Evolutionary conservation across 2,797 vertebrate genomes (phyloP), one percentile per base, ranked within the genome.

Genomic region (Hippopotamyrus pictus): DNA sequence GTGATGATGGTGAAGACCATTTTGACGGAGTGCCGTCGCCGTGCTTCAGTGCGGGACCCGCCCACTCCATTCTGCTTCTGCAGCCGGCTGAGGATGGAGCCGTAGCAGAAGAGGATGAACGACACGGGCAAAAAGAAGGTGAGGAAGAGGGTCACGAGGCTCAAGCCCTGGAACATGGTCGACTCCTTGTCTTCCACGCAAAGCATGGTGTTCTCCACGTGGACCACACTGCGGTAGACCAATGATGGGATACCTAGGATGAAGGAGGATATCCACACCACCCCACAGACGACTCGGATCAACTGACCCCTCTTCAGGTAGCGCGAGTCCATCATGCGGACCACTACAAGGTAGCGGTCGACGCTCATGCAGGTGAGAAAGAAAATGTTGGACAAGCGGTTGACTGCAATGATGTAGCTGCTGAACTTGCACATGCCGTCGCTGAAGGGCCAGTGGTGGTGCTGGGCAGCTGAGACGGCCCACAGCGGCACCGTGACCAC

Each of bases 311-410:
- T 96, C 57, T 96, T 94, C 22, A 94, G 90, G 86, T 91, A 91
- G 62, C 93, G 95, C 0, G 95, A 96, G 54, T 96, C 95, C 93
- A 96, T 94, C 88, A 94, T 94, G 11, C 94, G 96, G 88, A 95
- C 96, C 88, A 98, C 95, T 0, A 97, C 97, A 90, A 98, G 92
- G 92, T 97, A 98, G 88, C 97, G 97, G 90, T 98, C 97, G 50
- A 97, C 91, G 4, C 97, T 97, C 96, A 98, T 96, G 93, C 97
- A 97, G 0, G 96, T 96, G 90, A 98, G 97, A 88, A 98, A 97
- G 91, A 96, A 95, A 90, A 97, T 96, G 93, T 97, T 97, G 90
- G 97, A 97, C 93, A 96, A 96, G 91, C 97, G 97, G 91, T 97
- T 97, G 87, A 96, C 95, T 0, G 96, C 93, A 1, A 98, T 95